Base-by-base conservation (phyloP, 1,140 invertebrate genomes). In the Meloidogyne chitwoodi region DNA sequence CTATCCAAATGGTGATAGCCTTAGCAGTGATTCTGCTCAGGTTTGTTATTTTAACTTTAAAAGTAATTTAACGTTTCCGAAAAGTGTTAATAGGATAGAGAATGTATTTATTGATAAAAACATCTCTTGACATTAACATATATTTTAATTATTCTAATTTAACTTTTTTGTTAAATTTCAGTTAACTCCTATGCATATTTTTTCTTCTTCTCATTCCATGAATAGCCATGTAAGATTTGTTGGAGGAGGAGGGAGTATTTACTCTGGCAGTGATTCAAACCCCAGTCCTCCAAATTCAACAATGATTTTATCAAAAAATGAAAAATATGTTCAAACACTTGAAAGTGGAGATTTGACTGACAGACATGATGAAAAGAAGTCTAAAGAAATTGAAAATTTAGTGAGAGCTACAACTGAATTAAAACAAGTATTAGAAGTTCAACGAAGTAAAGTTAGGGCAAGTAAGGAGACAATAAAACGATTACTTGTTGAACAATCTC, bases 391-490 rank as follows among this genome's bases (percentile, higher is more conserved):
- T 2, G 66, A 78, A 61, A 64, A 78, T 31, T 34, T 78, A 16
- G 19, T 79, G 1, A 56, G 77, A 4, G 66, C 68, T 22, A 78
- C 80, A 19, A 66, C 16, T 22, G 78, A 80, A 41, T 29, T 78
- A 1, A 78, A 78, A 29, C 76, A 78, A 41, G 66, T 29, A 6
- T 44, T 78, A 38, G 77, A 78, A 44, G 26, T 75, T 44, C 75
- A 78, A 48, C 67, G 69, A 14, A n/a, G 41, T 16, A 78, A 80
- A 62, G 78, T 78, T 3, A 29, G 77, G 1, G 77, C 77, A 14
- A 79, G 78, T 44, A 78, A 80, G 56, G 77, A 78, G 62, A 78
- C 77, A 12, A 78, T 78, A 11, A 78, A 80, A 27, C 64, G 77
- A 19, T 62, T 78, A 34, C 61, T 78, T 27, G 68, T 78, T 61